Percentiles rank a stretch among this genome's conserved stretches.
Conservation (phyloP, 2,888 invertebrate genomes). For the Luperina nickerlii region DNA sequence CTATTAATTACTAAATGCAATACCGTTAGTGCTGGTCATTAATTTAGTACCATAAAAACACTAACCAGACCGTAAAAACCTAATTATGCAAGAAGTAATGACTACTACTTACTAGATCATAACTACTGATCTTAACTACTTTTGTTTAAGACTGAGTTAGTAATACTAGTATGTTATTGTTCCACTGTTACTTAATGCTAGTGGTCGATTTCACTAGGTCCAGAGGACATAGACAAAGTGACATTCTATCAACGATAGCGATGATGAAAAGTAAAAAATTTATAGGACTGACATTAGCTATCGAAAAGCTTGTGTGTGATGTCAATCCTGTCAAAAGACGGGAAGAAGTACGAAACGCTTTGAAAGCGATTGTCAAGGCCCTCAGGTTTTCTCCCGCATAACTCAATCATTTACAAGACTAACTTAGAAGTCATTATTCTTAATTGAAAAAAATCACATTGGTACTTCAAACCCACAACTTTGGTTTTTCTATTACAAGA, state of each 20-base stretch:
- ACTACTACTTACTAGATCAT: background rate
- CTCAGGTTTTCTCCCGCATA: background rate
- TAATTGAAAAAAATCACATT: no score
- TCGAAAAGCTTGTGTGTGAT: background rate
- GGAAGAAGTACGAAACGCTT: no score
- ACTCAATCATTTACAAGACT: background rate
- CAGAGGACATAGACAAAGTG: background rate
- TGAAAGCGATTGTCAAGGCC: no score
- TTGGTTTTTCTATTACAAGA: background rate
- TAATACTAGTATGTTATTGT: background rate
- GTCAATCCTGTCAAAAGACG: background rate
- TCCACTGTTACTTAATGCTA: background rate
- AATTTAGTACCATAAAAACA: slow-evolving; percentile 16
- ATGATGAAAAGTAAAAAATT: background rate
- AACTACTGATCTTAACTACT: no score
- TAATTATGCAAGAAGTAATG: slow-evolving; percentile 24
- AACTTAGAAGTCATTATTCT: background rate
- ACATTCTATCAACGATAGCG: background rate
- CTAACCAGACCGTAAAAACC: slow-evolving; percentile 5
- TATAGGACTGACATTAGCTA: background rate
- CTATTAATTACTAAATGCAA: slow-evolving; percentile 35
- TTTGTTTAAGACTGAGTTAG: no score
- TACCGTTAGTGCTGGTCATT: slow-evolving; percentile 5
- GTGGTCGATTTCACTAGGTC: background rate
- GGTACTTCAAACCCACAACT: background rate